These are phyloP conservation scores for Bubo blakistoni DNA, from an alignment of 2,113 vertebrate genomes.

Conservation along the genomic window DNA sequence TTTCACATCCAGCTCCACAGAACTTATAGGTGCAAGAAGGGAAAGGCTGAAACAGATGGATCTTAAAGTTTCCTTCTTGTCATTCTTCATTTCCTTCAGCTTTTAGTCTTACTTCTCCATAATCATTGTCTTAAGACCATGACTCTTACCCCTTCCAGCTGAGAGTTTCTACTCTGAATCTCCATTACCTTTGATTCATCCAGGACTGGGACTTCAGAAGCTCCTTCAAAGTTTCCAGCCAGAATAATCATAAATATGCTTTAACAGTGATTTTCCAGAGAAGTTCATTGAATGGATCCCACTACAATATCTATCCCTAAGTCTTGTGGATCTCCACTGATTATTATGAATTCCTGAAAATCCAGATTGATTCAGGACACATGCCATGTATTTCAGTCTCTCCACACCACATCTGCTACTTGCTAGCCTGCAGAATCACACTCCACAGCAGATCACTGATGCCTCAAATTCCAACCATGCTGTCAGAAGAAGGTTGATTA, in stretches of 20 bases:
- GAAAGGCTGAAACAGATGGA: background rate
- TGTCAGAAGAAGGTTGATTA: background rate
- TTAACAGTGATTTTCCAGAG: background rate
- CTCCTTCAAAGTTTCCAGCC: background rate
- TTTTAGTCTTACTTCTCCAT: background rate
- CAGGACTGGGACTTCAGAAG: background rate
- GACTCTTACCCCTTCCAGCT: background rate
- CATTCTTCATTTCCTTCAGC: background rate
- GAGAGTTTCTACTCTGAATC: background rate
- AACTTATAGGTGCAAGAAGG: background rate
- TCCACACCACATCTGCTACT: background rate
- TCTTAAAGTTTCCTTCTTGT: background rate
- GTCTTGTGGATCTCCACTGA: background rate
- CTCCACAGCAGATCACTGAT: background rate
- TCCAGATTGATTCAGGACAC: background rate
- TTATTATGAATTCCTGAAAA: background rate
- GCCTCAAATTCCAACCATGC: background rate
- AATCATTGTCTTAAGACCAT: background rate
- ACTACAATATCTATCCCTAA: background rate
- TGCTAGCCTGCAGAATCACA: background rate
- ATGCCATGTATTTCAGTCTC: background rate
- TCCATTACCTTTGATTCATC: background rate
- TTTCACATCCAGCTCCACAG: background rate
- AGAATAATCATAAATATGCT: background rate
- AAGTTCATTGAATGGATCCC: background rate